Conservation (phyloP, 2,797 vertebrate species). For the Parauchenoglanis punctatus region DNA sequence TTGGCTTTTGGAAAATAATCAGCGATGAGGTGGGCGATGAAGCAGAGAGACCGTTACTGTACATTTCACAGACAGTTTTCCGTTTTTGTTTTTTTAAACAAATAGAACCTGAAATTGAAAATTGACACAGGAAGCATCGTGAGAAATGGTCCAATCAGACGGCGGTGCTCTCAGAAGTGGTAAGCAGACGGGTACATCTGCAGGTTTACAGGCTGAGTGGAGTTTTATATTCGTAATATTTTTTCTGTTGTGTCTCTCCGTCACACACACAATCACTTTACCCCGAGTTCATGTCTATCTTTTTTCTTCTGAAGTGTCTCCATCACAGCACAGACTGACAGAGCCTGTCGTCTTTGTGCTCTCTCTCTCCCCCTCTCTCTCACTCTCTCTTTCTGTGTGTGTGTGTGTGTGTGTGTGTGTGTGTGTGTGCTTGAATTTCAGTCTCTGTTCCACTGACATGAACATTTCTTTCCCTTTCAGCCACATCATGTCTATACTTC, state of each 20-base stretch:
- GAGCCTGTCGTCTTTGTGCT: conserved; percentile 28
- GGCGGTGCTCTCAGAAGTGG: neutral
- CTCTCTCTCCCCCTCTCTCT: no score
- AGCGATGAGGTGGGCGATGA: neutral
- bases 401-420: neutral
- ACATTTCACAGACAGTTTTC: neutral
- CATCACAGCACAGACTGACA: conserved; percentile 34
- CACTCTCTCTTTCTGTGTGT: neutral
- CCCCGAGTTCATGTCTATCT: neutral
- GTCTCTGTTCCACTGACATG: conserved; percentile 21
- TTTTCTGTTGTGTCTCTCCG: neutral
- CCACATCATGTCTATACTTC: neutral
- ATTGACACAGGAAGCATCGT: neutral
- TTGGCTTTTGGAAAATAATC: neutral
- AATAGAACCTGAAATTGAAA: no score
- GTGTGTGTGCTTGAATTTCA: conserved; percentile 19
- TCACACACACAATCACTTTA: conserved; percentile 4
- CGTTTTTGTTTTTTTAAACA: neutral
- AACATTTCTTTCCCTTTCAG: conserved; percentile 11
- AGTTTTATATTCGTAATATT: neutral
- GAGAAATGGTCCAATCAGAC: neutral
- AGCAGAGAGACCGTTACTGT: neutral
- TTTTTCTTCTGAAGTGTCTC: conserved; percentile 33
- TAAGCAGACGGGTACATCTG: neutral
- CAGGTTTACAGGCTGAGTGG: neutral